Conservation (phyloP, 2,888 invertebrate genomes). For the Lysandra coridon region DNA sequence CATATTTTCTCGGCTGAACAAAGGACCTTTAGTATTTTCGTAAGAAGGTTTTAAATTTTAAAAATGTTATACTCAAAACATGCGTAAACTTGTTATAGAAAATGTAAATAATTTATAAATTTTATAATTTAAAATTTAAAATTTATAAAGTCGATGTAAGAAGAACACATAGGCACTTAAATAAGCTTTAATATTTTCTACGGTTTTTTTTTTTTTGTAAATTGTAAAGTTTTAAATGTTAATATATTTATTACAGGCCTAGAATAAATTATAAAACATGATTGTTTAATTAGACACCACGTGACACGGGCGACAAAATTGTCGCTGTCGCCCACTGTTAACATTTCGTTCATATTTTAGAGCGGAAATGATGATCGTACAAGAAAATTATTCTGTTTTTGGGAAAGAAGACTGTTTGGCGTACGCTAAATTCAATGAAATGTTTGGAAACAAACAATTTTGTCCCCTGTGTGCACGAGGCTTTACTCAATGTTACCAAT, state of each 20-base stretch:
- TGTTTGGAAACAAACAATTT: too few species aligned
- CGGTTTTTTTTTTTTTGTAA: not conserved
- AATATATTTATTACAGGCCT: not conserved
- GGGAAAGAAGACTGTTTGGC: too few species aligned
- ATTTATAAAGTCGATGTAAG: not conserved
- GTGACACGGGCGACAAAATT: not conserved
- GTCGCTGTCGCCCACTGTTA: too few species aligned
- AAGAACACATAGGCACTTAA: not conserved
- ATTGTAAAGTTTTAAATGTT: not conserved
- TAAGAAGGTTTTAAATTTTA: not conserved
- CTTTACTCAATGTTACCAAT: not conserved
- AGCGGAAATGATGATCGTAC: too few species aligned
- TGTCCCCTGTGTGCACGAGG: not conserved
- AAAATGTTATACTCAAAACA: not conserved
- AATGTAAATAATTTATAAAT: not conserved
- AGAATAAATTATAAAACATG: not conserved
- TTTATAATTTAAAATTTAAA: not conserved
- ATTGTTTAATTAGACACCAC: not conserved
- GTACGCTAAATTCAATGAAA: too few species aligned
- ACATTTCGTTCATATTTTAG: too few species aligned
- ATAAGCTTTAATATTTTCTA: conserved; percentile 5
- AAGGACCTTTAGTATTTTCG: not conserved
- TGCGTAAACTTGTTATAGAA: not conserved
- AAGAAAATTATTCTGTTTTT: too few species aligned
- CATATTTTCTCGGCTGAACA: not conserved